A percentile compares a stretch with the other conserved stretches of the same genome.
phyloP scores from a whole-genome alignment of 2,888 invertebrate genomes.

The Muschampia plurimacula region DNA sequence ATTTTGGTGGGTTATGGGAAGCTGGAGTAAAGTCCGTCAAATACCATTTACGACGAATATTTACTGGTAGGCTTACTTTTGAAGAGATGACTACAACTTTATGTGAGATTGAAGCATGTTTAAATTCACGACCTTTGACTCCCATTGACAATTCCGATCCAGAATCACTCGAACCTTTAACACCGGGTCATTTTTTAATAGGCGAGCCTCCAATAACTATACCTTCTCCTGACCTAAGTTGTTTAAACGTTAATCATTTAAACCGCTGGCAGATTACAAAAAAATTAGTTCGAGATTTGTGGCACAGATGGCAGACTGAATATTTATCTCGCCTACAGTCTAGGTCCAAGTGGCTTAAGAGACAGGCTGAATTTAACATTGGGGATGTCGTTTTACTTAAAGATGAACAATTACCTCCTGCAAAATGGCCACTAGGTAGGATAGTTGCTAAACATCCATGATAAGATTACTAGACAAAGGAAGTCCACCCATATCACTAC shows the following conservation, averaged over 20 bases:
- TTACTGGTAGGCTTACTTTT: too few species aligned
- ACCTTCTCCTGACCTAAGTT: neutral
- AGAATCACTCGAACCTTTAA: too few species aligned
- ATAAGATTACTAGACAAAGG: constrained; percentile 85
- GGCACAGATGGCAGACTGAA: constrained; percentile 19
- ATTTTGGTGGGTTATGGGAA: too few species aligned
- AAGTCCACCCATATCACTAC: constrained; percentile 84
- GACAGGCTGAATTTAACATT: neutral
- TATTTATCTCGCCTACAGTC: constrained; percentile 1
- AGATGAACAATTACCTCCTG: constrained; percentile 5
- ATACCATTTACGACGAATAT: too few species aligned
- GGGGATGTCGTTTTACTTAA: constrained; percentile 2
- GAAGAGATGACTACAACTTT: too few species aligned
- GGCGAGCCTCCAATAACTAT: too few species aligned
- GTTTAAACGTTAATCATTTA: neutral
- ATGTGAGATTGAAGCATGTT: too few species aligned
- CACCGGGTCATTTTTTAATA: too few species aligned
- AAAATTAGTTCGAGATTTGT: constrained; percentile 1
- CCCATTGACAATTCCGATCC: too few species aligned
- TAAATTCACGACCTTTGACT: too few species aligned
- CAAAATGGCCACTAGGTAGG: constrained; percentile 2
- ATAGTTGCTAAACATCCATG: constrained; percentile 47
- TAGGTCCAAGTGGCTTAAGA: constrained; percentile 8
- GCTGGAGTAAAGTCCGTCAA: too few species aligned
- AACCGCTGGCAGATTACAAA: neutral